Conservation (phyloP, 2,113 vertebrate species). For the Tragelaphus buxtoni region DNA sequence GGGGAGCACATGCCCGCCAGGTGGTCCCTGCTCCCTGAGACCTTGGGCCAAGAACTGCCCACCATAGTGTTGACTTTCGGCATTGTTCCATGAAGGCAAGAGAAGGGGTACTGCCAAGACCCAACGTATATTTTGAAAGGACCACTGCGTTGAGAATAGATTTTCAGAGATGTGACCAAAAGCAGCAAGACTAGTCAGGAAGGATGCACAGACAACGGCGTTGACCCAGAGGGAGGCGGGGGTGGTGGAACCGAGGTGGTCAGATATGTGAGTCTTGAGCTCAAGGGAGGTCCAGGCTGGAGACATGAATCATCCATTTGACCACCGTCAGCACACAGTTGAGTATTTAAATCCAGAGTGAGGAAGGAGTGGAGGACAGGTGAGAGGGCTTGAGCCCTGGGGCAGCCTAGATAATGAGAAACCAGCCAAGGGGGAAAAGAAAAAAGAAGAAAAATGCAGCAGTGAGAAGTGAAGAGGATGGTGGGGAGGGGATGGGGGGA, state of each 20-base stretch:
- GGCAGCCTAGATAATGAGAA: background rate
- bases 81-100: background rate
- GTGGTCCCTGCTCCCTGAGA: too few species aligned
- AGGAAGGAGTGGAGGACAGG: background rate
- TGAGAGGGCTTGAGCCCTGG: background rate
- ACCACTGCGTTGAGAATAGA: background rate
- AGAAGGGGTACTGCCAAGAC: too few species aligned
- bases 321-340: background rate
- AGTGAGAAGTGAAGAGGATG: background rate
- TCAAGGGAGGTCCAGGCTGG: background rate
- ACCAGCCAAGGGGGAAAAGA: background rate
- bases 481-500: background rate
- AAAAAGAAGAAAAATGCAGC: background rate
- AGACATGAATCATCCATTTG: background rate
- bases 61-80: background rate
- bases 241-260: accelerated
- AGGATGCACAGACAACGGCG: accelerated
- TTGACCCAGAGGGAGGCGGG: too few species aligned
- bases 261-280: background rate
- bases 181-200: background rate
- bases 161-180: background rate
- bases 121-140: background rate
- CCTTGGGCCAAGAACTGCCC: background rate
- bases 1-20: accelerated
- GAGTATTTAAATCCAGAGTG: background rate